Conservation (phyloP, 1,140 invertebrate genomes). For the Chymomyza costata region DNA sequence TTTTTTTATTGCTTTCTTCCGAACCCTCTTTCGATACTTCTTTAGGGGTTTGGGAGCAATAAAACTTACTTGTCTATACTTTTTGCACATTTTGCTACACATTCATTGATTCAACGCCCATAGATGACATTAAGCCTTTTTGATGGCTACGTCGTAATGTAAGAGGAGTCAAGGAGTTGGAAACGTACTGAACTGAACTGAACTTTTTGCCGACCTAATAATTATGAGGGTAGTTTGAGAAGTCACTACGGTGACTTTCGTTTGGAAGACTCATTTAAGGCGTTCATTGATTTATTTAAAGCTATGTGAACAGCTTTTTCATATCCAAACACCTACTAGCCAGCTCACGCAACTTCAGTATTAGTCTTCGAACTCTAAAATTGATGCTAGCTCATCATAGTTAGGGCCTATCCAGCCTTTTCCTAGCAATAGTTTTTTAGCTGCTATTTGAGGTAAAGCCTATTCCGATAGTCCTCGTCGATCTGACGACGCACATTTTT, state of each 20-base stretch:
- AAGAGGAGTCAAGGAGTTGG: no score
- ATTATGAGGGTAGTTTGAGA: background rate
- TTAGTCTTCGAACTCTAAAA: no score
- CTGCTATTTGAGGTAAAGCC: no score
- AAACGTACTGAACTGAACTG: no score
- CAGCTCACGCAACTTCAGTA: no score
- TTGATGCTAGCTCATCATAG: no score
- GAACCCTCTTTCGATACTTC: no score
- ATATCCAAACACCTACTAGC: background rate
- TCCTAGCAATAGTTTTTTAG: no score
- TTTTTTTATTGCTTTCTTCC: no score
- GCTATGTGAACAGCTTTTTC: background rate
- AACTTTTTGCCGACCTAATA: background rate
- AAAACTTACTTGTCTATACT: constrained; percentile 15
- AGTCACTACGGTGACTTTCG: background rate
- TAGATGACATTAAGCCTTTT: constrained; percentile 32
- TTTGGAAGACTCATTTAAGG: background rate
- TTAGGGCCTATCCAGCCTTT: no score
- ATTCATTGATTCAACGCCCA: constrained; percentile 18
- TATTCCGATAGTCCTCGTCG: no score
- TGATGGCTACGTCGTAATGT: constrained; percentile 13
- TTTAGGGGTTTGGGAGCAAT: constrained; percentile 14
- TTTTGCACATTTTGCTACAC: constrained; percentile 24
- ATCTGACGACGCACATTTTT: no score
- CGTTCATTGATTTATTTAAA: background rate